Percentiles rank a stretch among this genome's conserved stretches.
Evolutionary conservation across 2,888 invertebrate species (phyloP).

Genomic region (Lepidocyrtoides sp.): DNA sequence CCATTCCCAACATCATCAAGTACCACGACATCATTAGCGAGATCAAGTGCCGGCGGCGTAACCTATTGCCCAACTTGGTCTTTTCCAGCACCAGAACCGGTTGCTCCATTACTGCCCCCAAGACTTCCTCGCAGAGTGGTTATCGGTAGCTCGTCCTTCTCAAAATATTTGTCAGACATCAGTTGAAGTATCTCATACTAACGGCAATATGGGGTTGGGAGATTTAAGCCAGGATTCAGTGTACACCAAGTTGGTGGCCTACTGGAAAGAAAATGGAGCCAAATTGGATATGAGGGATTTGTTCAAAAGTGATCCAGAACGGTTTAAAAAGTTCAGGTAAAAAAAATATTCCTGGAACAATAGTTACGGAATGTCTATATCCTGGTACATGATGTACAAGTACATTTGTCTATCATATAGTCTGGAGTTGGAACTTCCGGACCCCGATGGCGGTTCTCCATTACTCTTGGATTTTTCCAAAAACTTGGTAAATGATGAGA

Average conservation of each 20-base stretch:
- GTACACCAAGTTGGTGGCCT: slow-evolving; percentile 92
- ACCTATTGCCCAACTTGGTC: slow-evolving; percentile 27
- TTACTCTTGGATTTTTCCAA: slow-evolving; percentile 98
- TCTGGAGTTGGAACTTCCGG: slow-evolving; percentile 78
- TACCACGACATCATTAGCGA: background rate
- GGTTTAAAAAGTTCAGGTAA: slow-evolving; percentile 97
- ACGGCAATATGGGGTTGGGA: slow-evolving; percentile 71
- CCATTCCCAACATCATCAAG: slow-evolving; percentile 35
- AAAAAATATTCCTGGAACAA: too few relatives aligned
- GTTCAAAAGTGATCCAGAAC: slow-evolving; percentile 92
- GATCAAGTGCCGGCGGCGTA: background rate
- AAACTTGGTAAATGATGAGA: slow-evolving; percentile 94
- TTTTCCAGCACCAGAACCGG: slow-evolving; percentile 8
- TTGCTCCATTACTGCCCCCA: slow-evolving; percentile 31
- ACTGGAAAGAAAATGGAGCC: slow-evolving; percentile 91
- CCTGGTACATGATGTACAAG: too few relatives aligned
- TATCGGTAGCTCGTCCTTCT: background rate
- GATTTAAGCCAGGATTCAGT: slow-evolving; percentile 89
- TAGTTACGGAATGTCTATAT: too few relatives aligned
- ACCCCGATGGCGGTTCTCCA: slow-evolving; percentile 93
- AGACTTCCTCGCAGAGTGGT: slow-evolving; percentile 28
- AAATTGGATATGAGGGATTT: slow-evolving; percentile 94
- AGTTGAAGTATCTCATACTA: slow-evolving; percentile 31
- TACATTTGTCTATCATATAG: slow-evolving; percentile 57
- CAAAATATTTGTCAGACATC: slow-evolving; percentile 63